Evolutionary conservation across 2,888 invertebrate species (phyloP), one percentile per base, ranked within the genome.

Genomic region (Hypercompe scribonia): DNA sequence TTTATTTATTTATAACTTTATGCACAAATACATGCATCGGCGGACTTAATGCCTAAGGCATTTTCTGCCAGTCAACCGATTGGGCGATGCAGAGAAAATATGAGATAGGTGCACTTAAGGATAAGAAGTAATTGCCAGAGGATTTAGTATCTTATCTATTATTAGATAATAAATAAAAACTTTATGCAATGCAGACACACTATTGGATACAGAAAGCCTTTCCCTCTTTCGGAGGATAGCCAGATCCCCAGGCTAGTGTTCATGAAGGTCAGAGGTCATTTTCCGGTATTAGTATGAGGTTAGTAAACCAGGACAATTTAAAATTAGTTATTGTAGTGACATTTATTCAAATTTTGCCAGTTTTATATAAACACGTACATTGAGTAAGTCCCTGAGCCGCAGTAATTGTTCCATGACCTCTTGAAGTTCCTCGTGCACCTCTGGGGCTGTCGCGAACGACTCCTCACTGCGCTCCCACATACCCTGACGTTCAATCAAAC

Each of bases 381-480:
- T 76, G 28, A 95, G 89, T 76, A 94, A 50, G 13, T 89, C 88
- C 71, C 87, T 81, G 66, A 95, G 89, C 54, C 84, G 87, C 65
- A 88, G 81, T 79, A 95, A 87, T 80, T 92, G 93, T 31, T 85
- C 86, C 68, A 86, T 82, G 74, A 95, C 89, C 73, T 90, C 90
- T 3, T 88, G 91, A 79, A 95, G 84, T 15, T 94, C 95, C 11
- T 90, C 91, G 24, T 82, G 82, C 72, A 90, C 80, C 68, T 89
- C 92, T 7, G 84, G 91, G 77, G 72, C 89, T 88, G 42, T 81
- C 78, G 85, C 83, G n/a, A 84, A 72, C 2, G 88, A 86, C 79
- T 87, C 90, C 82, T 82, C 88, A 72, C 84, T 83, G 75, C 88
- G 83, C 84, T 87, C 94, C 95, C 95, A 93, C 90, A 93, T 86